Percentiles rank a stretch among this genome's conserved stretches.
Evolutionary conservation across 2,888 invertebrate species (phyloP).

Genomic region (Thyatira batis): DNA sequence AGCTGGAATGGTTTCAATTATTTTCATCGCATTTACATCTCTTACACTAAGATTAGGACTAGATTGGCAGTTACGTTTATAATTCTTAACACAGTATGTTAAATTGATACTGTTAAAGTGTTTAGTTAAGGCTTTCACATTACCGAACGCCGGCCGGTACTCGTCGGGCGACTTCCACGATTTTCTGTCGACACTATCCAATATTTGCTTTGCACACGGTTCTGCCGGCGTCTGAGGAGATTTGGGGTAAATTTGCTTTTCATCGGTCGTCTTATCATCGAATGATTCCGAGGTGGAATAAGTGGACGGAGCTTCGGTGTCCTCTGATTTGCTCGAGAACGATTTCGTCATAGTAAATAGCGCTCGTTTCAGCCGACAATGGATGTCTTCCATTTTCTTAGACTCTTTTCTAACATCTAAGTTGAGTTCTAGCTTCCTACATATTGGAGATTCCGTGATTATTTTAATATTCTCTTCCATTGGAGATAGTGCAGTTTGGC

Average conservation of each 20-base stretch:
- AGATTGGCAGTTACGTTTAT: slow-evolving; percentile 72
- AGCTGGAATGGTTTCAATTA: slow-evolving; percentile 50
- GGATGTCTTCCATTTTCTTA: slow-evolving; percentile 53
- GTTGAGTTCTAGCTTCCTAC: slow-evolving; percentile 53
- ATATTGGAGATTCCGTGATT: slow-evolving; percentile 22
- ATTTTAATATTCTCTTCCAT: slow-evolving; percentile 36
- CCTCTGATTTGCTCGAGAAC: slow-evolving; percentile 63
- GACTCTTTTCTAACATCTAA: slow-evolving; percentile 55
- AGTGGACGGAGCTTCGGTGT: slow-evolving; percentile 62
- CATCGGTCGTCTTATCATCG: slow-evolving; percentile 47
- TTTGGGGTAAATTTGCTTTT: slow-evolving; percentile 26
- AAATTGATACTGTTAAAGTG: slow-evolving; percentile 84
- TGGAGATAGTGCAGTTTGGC: slow-evolving; percentile 65
- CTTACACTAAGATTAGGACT: slow-evolving; percentile 73
- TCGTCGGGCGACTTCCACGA: slow-evolving; percentile 88
- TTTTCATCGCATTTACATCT: slow-evolving; percentile 42
- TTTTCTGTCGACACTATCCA: slow-evolving; percentile 72
- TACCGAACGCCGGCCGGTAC: slow-evolving; percentile 85
- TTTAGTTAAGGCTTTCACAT: slow-evolving; percentile 87
- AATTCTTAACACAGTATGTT: slow-evolving; percentile 65
- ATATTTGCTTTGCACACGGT: slow-evolving; percentile 57
- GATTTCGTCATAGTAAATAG: slow-evolving; percentile 63
- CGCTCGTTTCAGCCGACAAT: slow-evolving; percentile 61
- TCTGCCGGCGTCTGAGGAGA: slow-evolving; percentile 43
- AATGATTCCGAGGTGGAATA: slow-evolving; percentile 66